A percentile compares a stretch with the other conserved stretches of the same genome.
Conservation (phyloP, 2,888 invertebrate genomes). For the Kuschelorhynchus macadamiae region DNA sequence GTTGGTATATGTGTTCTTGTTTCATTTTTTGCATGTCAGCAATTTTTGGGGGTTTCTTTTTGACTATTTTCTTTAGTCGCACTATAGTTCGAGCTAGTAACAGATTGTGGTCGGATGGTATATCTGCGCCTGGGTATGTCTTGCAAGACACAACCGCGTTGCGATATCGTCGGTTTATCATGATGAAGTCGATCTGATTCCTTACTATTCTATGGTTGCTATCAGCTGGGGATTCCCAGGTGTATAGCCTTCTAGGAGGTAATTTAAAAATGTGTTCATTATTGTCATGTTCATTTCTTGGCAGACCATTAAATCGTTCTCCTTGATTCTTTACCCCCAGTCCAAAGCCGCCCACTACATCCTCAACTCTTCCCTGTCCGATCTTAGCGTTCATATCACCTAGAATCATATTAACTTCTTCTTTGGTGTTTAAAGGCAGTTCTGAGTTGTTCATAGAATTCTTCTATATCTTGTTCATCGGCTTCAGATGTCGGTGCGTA, state of each 20-base stretch:
- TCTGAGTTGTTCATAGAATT: conserved; percentile 26
- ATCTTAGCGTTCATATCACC: conserved; percentile 26
- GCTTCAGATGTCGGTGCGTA: conserved; percentile 15
- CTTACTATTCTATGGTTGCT: conserved; percentile 47
- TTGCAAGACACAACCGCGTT: conserved; percentile 44
- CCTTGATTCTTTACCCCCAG: conserved; percentile 12
- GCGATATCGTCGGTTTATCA: conserved; percentile 51
- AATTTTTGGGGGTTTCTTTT: neutral
- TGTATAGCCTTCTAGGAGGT: conserved; percentile 47
- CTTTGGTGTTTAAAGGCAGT: conserved; percentile 6
- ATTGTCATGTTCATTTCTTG: neutral
- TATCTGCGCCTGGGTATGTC: conserved; percentile 53
- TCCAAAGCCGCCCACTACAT: conserved; percentile 12
- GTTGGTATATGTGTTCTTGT: conserved; percentile 10
- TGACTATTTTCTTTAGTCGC: conserved; percentile 18
- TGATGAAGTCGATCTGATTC: conserved; percentile 55
- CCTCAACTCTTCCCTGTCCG: conserved; percentile 17
- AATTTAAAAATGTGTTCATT: conserved; percentile 19
- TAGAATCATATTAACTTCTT: conserved; percentile 19
- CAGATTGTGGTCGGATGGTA: conserved; percentile 51
- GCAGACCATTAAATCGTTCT: neutral
- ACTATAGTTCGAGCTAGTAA: conserved; percentile 35
- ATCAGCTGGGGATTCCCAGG: conserved; percentile 53
- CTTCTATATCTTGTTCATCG: conserved; percentile 21
- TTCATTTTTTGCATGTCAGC: conserved; percentile 6